Percentiles rank a stretch among this genome's conserved stretches.
Evolutionary conservation across 1,140 invertebrate genomes (phyloP).

Genomic region (Akabosia matsudoensis): DNA sequence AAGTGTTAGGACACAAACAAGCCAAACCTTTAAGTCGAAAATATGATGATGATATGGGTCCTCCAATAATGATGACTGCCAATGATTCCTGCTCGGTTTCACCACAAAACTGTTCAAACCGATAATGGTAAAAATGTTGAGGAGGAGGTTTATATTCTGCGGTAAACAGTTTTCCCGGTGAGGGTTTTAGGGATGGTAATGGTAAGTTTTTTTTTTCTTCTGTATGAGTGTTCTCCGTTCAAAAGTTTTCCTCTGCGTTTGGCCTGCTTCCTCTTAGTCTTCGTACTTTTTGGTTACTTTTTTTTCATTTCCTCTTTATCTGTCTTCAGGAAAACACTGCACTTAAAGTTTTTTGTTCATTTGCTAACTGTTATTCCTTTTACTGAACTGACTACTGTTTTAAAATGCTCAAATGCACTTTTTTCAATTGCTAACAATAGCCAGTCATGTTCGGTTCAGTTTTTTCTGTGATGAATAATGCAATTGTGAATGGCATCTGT

Average conservation of each 20-base stretch:
- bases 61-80: not conserved
- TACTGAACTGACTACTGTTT: not conserved
- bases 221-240: not conserved
- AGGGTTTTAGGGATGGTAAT: not conserved
- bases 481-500: not conserved
- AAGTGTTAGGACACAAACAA: too few species aligned
- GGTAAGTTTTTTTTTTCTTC: not conserved
- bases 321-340: slow-evolving; percentile 12
- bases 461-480: not conserved
- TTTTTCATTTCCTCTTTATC: slow-evolving; percentile 9
- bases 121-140: not conserved
- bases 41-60: too few species aligned
- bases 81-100: not conserved
- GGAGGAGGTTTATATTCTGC: not conserved
- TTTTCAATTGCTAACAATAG: too few species aligned
- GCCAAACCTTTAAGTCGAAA: not conserved
- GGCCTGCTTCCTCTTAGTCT: not conserved
- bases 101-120: not conserved
- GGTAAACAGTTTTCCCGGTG: not conserved
- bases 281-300: not conserved
- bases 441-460: not conserved
- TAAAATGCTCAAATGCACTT: not conserved
- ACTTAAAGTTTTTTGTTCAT: slow-evolving; percentile 15
- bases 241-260: not conserved
- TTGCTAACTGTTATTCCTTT: not conserved